phyloP scores from a whole-genome alignment of 2,113 vertebrate genomes.

The Hirundichthys speculiger region DNA sequence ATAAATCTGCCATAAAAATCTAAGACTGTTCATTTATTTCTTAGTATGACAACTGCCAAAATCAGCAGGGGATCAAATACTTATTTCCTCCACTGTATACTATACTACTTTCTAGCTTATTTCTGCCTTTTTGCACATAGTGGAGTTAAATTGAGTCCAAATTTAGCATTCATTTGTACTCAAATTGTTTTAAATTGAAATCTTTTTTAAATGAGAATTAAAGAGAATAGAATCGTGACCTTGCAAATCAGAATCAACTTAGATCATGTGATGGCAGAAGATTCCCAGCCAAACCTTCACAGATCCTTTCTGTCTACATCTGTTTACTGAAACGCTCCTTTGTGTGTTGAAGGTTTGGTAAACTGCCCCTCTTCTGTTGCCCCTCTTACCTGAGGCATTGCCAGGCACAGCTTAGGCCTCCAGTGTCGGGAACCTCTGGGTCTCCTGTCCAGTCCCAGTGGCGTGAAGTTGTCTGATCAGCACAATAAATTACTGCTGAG shows the following conservation, averaged over 20 bases:
- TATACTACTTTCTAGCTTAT: no score
- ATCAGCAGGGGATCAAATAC: no score
- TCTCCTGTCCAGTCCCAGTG: constrained; percentile 83
- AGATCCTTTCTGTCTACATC: background rate
- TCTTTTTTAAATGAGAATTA: background rate
- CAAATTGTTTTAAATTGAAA: background rate
- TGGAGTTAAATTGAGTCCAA: background rate
- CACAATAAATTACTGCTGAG: constrained; percentile 44
- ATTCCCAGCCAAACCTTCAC: background rate
- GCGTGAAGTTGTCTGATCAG: constrained; percentile 76
- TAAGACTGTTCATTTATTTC: no score
- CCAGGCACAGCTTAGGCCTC: constrained; percentile 88
- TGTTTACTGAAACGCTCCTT: constrained; percentile 2
- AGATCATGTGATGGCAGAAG: background rate
- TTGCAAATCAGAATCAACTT: background rate
- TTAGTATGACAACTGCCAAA: no score
- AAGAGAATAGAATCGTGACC: background rate
- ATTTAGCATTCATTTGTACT: background rate
- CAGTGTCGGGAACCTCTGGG: constrained; percentile 86
- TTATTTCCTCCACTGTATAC: no score
- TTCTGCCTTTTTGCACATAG: no score
- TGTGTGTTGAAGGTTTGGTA: background rate
- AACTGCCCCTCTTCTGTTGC: no score
- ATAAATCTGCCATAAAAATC: no score
- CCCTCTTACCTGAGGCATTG: constrained; percentile 97